Evolutionary conservation across 2,888 invertebrate species (phyloP).

Genomic region (Tetragonisca angustula): DNA sequence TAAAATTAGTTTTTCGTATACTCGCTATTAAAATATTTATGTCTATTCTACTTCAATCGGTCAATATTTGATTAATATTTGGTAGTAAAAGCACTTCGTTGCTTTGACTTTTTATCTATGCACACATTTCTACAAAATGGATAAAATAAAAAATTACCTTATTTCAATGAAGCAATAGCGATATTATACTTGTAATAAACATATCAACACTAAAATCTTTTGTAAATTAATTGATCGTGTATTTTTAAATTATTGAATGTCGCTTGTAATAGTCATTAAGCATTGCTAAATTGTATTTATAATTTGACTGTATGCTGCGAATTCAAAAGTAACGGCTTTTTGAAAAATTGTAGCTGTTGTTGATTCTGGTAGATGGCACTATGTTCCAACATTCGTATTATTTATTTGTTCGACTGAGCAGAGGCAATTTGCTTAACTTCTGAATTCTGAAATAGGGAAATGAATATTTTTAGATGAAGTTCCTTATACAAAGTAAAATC

Average conservation of each 20-base stretch:
- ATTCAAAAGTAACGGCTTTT: background rate
- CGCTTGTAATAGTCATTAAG: background rate
- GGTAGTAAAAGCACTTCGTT: slow-evolving; percentile 6
- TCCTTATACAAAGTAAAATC: background rate
- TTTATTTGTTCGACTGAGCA: slow-evolving; percentile 30
- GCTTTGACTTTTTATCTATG: background rate
- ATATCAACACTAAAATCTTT: background rate
- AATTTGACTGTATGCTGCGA: background rate
- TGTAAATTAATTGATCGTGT: background rate
- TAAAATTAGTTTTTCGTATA: slow-evolving; percentile 6
- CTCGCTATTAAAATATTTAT: background rate
- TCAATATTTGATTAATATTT: slow-evolving; percentile 31
- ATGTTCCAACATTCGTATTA: slow-evolving; percentile 13
- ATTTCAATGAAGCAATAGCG: no score
- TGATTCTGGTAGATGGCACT: slow-evolving; percentile 35
- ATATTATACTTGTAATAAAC: background rate
- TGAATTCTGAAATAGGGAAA: background rate
- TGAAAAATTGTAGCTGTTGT: slow-evolving; percentile 6
- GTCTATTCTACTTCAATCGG: background rate
- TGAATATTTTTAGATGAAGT: background rate
- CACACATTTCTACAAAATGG: background rate
- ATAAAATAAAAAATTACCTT: background rate
- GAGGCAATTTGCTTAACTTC: background rate
- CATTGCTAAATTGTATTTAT: background rate
- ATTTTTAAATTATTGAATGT: background rate